Percentiles rank a stretch among this genome's conserved stretches.
These are phyloP conservation scores for Drosophila mettleri DNA, from an alignment of 2,888 invertebrate species.

Conservation along the genomic window DNA sequence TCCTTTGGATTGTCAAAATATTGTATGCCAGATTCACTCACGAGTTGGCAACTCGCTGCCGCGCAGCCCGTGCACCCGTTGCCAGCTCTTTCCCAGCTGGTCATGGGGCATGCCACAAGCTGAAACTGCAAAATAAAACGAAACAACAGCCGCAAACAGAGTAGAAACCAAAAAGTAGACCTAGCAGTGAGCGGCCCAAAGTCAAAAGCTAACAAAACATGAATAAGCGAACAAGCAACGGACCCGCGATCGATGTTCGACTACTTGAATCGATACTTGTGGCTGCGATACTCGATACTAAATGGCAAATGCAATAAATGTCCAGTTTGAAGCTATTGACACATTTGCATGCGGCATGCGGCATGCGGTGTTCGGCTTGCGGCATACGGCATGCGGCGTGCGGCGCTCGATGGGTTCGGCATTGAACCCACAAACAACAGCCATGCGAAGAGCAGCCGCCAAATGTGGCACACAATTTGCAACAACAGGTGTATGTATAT, in stretches of 20 bases:
- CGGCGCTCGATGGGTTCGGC: conserved; percentile 45
- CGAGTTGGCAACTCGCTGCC: conserved; percentile 59
- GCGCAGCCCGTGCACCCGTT: conserved; percentile 22
- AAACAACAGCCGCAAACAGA: neutral
- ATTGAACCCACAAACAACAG: conserved; percentile 44
- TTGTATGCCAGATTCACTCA: conserved; percentile 78
- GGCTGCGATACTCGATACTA: conserved; percentile 47
- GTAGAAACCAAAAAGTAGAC: conserved; percentile 16
- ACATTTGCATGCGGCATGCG: conserved; percentile 73
- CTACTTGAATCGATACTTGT: conserved; percentile 40
- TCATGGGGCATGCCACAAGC: conserved; percentile 62
- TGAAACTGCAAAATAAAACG: neutral
- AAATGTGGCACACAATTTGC: conserved; percentile 48
- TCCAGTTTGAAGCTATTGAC: conserved; percentile 80
- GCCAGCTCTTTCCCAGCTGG: conserved; percentile 61
- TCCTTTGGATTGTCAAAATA: conserved; percentile 82
- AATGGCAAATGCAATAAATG: conserved; percentile 76
- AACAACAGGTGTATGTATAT: conserved; percentile 43
- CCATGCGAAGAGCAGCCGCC: conserved; percentile 35
- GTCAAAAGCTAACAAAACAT: conserved; percentile 53
- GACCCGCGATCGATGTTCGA: conserved; percentile 52
- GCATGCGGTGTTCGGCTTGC: conserved; percentile 20
- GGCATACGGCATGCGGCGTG: conserved; percentile 25
- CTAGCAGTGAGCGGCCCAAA: conserved; percentile 62
- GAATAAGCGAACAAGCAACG: conserved; percentile 48